Evolutionary conservation across 2,113 vertebrate species (phyloP).

Genomic region (Mesembrinibis cayennensis): DNA sequence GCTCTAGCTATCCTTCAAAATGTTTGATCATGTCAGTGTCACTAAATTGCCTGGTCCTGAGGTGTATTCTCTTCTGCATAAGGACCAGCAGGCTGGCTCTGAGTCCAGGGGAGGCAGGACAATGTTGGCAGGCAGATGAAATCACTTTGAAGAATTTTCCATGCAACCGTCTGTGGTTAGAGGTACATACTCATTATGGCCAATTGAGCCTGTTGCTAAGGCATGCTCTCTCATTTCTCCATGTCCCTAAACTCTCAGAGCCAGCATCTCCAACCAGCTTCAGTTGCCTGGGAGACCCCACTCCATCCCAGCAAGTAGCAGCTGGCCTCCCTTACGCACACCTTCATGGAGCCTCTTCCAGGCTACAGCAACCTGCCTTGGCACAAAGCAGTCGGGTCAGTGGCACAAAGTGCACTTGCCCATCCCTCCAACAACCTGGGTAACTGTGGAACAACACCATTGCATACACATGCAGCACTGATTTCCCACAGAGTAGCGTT

Average conservation of each 20-base stretch:
- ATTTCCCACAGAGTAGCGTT: neutral
- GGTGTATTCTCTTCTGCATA: rapidly evolving
- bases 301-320: neutral
- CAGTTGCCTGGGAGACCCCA: conserved; percentile 12
- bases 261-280: neutral
- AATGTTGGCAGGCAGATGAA: neutral
- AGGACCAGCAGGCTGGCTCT: neutral
- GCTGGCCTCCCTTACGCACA: neutral
- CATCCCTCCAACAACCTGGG: neutral
- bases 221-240: neutral
- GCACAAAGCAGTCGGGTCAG: neutral
- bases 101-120: neutral
- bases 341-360: neutral
- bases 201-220: neutral
- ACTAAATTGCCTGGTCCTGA: neutral
- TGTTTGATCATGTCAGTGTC: rapidly evolving
- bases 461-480: rapidly evolving
- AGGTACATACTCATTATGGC: neutral
- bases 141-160: neutral
- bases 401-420: rapidly evolving
- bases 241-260: neutral
- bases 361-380: rapidly evolving
- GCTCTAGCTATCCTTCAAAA: neutral
- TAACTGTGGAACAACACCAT: rapidly evolving
- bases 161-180: neutral